phyloP scores from a whole-genome alignment of 2,113 vertebrate species.

The Heptranchias perlo region DNA sequence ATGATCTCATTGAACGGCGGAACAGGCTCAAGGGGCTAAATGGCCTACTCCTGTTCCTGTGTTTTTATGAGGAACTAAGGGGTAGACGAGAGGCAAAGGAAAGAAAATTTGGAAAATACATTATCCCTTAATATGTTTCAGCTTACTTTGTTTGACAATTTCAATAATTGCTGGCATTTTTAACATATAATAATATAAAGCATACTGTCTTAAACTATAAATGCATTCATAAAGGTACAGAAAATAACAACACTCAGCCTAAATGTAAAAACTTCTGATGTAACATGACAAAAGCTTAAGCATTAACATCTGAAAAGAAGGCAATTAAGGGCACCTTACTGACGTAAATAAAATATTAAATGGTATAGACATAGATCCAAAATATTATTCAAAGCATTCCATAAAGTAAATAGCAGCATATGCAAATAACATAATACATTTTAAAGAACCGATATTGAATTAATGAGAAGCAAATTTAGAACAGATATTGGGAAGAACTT shows the following conservation, averaged over 20 bases:
- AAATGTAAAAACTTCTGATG: background rate
- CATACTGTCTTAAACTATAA: background rate
- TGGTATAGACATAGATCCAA: background rate
- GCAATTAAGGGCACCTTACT: background rate
- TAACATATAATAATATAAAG: background rate
- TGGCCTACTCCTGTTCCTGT: no score
- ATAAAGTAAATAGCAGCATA: background rate
- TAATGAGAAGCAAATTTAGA: background rate
- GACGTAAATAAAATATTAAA: background rate
- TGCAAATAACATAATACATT: background rate
- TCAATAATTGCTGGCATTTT: background rate
- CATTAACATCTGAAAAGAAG: background rate
- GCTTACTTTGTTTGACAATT: background rate
- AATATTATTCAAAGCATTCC: background rate
- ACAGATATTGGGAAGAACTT: background rate
- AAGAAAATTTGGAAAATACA: background rate
- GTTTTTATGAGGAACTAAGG: background rate
- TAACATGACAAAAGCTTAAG: background rate
- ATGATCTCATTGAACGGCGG: no score
- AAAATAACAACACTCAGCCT: background rate
- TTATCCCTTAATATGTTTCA: background rate
- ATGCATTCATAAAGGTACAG: background rate
- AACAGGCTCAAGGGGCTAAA: no score
- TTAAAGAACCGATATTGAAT: background rate
- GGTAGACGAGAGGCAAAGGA: background rate